Percentiles rank a stretch among this genome's conserved stretches.
phyloP scores from a whole-genome alignment of 2,888 invertebrate species.

The Operophtera brumata region DNA sequence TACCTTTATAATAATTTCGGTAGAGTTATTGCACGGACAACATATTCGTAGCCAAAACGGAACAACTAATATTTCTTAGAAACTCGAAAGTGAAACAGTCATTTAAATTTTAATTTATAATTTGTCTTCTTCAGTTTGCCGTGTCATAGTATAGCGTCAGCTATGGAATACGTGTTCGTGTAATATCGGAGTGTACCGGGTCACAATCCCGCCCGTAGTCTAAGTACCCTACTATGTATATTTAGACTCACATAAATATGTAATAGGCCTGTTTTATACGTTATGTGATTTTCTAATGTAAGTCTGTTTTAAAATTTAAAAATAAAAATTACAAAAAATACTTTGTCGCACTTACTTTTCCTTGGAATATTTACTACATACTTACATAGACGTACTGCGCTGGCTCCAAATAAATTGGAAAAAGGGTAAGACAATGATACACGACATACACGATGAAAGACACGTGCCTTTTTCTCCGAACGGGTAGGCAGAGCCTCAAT shows the following conservation, averaged over 20 bases:
- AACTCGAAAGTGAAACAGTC: constrained; percentile 24
- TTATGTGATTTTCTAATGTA: constrained; percentile 80
- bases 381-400: too few species aligned
- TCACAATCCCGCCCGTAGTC: constrained; percentile 79
- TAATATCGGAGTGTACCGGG: constrained; percentile 77
- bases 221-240: constrained; percentile 78
- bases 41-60: constrained; percentile 55
- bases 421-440: too few species aligned
- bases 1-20: constrained; percentile 53
- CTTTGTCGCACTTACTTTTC: neutral
- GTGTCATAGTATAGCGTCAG: constrained; percentile 23
- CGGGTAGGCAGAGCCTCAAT: too few species aligned
- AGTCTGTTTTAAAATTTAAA: constrained; percentile 79
- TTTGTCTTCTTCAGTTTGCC: constrained; percentile 7
- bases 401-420: too few species aligned
- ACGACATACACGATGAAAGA: too few species aligned
- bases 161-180: constrained; percentile 68
- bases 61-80: constrained; percentile 20
- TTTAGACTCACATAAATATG: constrained; percentile 81
- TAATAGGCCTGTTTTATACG: constrained; percentile 79
- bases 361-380: too few species aligned
- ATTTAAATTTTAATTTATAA: constrained; percentile 14
- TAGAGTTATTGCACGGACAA: constrained; percentile 61
- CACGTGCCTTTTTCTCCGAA: too few species aligned
- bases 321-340: constrained; percentile 64